Evolutionary conservation across 2,888 invertebrate genomes (phyloP), one percentile per base, ranked within the genome.

Genomic region (Lymantria monacha): DNA sequence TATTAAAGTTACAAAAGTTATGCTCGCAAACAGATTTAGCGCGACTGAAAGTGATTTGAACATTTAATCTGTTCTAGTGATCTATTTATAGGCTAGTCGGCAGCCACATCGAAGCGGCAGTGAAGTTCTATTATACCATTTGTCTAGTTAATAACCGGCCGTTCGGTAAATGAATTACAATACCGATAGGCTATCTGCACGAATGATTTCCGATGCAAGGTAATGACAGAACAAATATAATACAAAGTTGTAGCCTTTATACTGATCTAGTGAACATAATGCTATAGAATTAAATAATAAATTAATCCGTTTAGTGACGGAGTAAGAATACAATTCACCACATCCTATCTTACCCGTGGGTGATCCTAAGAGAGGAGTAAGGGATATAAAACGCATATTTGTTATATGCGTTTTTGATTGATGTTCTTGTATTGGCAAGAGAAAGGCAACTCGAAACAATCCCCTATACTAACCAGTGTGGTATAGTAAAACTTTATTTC

Each of bases 81-180:
- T 79, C 74, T 76, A 83, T 84, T 85, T 81, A 76, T 74, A 76
- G 66, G 70, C 69, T 74, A 77, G 73, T 74, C 76, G 60, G 69
- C 63, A 72, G 74, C 79, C 79, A 69, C 79, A 74, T 59, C 58
- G 71, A 66, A 48, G 42, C 37, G 30, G 31, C 45, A 38, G 61
- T 60, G 54, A 48, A 59, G 55, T 57, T 57, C 70, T 72, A 76
- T 79, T 79, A 78, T 71, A 72, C 63, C 72, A 70, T 68, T 73
- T 64, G 65, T 61, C 66, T 68, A 59, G 63, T 66, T 80, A 80
- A 82, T 81, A 79, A 74, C 70, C 70, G 68, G 69, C 64, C 62
- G 72, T 74, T 73, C 63, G 59, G 67, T 76, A 73, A 82, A 69
- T 77, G 75, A 79, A 77, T 79, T 77, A 81, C 76, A 74, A 74